These are phyloP conservation scores for Centropus unirufus DNA, from an alignment of 2,113 vertebrate genomes.

Conservation along the genomic window DNA sequence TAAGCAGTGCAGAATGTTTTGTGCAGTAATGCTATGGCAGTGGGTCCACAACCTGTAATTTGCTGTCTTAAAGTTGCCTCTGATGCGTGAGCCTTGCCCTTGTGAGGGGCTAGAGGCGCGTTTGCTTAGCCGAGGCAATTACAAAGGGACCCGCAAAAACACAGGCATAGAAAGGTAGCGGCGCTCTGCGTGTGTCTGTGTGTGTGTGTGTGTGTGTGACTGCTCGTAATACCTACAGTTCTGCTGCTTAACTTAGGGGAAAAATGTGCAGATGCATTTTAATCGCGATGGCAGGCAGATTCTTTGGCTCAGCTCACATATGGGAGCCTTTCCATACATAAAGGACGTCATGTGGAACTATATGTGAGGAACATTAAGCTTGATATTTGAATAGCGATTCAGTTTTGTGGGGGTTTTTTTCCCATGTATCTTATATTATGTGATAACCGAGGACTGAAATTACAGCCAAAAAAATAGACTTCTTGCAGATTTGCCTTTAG, in stretches of 20 bases:
- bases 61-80: conserved; percentile 63
- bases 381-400: not conserved
- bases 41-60: not conserved
- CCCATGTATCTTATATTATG: not conserved
- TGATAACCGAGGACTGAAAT: not conserved
- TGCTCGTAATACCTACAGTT: not conserved
- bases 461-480: not conserved
- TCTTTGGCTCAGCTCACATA: not conserved
- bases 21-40: not conserved
- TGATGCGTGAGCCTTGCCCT: not conserved
- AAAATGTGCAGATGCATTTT: conserved; percentile 5
- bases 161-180: not conserved
- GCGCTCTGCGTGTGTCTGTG: not conserved
- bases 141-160: not conserved
- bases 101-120: not conserved
- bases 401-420: not conserved
- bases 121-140: not conserved
- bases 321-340: not conserved
- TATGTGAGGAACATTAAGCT: not conserved
- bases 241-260: conserved; percentile 60
- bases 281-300: not conserved
- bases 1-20: not conserved
- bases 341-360: not conserved
- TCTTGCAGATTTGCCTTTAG: conserved; percentile 1
- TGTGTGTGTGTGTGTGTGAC: conserved; percentile 12